Evolutionary conservation across 2,888 invertebrate species (phyloP), one percentile per base, ranked within the genome.

Genomic region (Standfussiana lucernea): DNA sequence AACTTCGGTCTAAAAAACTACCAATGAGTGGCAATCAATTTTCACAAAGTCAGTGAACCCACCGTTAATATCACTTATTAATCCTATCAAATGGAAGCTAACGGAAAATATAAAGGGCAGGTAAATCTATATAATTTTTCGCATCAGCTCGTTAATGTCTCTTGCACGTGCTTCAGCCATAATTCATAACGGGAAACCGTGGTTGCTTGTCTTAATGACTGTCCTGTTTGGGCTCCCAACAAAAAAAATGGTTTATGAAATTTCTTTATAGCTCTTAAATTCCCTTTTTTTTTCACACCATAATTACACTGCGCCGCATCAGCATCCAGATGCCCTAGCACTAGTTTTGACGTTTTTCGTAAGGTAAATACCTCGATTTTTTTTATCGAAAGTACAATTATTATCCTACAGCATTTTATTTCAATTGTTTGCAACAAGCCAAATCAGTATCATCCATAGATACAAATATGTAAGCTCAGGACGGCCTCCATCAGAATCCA

Each of bases 131-230:
- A 4, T 3, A 32, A 28, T 65, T 75, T 67, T 40, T 65, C 2
- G 4, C 47, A 15, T 42, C 32, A 13, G 24, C 15, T 37, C 64
- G 24, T 75, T 66, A 75, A 32, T 61, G 61, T 70, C 45, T 70
- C 37, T 40, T 32, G 69, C 80, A 81, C 75, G 75, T 80, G 69
- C 35, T 53, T 45, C 32, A 7, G 24, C 10, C 65, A 59, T 75
- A 75, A 81, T 81, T 80, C 66, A 81, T 65, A 37, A 59, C 32
- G 24, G 18, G 18, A 64, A 53, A 35, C 53, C 32, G 53, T 50
- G 35, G 2, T 0, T n/a, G 24, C 35, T 3, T 32, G 45, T 53
- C 61, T 64, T 81, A 80, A 80, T 56, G 75, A 70, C 53, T 79
- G 47, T 24, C 53, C n/a, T 40, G 67, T 56, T 62, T 28, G 59